These are phyloP conservation scores for Melanophora roralis DNA, from an alignment of 2,888 invertebrate genomes.

Conservation along the genomic window DNA sequence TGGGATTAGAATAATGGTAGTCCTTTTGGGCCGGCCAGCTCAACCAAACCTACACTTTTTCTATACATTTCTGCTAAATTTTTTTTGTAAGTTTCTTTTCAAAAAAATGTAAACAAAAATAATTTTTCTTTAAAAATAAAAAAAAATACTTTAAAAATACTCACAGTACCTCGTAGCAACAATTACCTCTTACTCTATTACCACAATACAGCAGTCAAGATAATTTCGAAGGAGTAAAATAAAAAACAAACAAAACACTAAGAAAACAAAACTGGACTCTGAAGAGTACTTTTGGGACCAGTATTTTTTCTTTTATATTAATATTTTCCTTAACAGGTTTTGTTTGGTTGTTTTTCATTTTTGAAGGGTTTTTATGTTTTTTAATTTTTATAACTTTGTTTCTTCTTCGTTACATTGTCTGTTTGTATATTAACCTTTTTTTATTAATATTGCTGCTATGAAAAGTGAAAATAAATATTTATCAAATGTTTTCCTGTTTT, in stretches of 20 bases:
- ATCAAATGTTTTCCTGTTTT: neutral
- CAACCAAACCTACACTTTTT: too few species aligned
- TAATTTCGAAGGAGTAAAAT: neutral
- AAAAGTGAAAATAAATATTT: slow-evolving; percentile 20
- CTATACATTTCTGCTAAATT: too few species aligned
- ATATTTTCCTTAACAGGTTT: slow-evolving; percentile 35
- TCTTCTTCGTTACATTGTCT: neutral
- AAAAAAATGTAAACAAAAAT: too few species aligned
- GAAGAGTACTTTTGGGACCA: slow-evolving; percentile 49
- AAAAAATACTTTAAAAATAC: neutral
- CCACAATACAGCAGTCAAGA: neutral
- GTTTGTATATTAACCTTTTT: neutral
- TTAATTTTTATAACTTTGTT: slow-evolving; percentile 31
- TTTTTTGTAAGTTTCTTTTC: too few species aligned
- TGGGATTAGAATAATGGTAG: too few species aligned
- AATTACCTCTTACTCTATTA: neutral
- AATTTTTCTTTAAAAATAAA: too few species aligned
- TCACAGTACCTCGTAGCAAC: too few species aligned
- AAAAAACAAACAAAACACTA: slow-evolving; percentile 5
- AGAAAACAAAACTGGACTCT: slow-evolving; percentile 38
- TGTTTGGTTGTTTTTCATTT: slow-evolving; percentile 11
- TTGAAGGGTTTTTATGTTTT: neutral
- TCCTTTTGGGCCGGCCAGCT: too few species aligned
- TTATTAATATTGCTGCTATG: slow-evolving; percentile 20
- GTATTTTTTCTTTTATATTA: slow-evolving; percentile 13